phyloP scores from a whole-genome alignment of 1,140 invertebrate genomes.

The Maconellicoccus hirsutus region DNA sequence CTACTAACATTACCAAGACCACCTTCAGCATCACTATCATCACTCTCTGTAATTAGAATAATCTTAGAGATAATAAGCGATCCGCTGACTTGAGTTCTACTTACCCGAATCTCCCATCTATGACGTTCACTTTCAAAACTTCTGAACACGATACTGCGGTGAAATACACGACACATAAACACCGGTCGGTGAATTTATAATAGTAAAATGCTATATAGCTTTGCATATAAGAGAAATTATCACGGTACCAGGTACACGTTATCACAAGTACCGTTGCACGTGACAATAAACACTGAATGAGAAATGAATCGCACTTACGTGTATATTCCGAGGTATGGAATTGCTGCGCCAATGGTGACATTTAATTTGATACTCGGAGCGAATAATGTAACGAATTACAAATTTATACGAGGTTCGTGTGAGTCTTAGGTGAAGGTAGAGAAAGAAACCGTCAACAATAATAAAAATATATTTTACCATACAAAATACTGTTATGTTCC shows the following conservation, averaged over 20 bases:
- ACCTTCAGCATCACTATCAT: conserved; percentile 84
- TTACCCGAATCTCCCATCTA: conserved; percentile 2
- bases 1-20: conserved; percentile 89
- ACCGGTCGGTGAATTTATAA: no score
- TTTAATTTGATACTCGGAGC: neutral
- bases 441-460: neutral
- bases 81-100: neutral
- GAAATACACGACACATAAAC: neutral
- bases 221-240: neutral
- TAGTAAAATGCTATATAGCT: neutral
- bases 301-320: no score
- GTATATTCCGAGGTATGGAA: no score
- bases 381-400: no score
- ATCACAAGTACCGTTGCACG: neutral
- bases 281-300: neutral
- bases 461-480: neutral
- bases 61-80: neutral
- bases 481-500: neutral
- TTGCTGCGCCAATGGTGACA: neutral
- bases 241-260: neutral
- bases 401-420: no score
- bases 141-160: neutral
- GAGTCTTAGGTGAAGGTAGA: no score
- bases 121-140: neutral
- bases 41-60: conserved; percentile 3